Percentiles rank a stretch among this genome's conserved stretches.
phyloP scores from a whole-genome alignment of 2,113 vertebrate genomes.

The Entosphenus tridentatus region DNA sequence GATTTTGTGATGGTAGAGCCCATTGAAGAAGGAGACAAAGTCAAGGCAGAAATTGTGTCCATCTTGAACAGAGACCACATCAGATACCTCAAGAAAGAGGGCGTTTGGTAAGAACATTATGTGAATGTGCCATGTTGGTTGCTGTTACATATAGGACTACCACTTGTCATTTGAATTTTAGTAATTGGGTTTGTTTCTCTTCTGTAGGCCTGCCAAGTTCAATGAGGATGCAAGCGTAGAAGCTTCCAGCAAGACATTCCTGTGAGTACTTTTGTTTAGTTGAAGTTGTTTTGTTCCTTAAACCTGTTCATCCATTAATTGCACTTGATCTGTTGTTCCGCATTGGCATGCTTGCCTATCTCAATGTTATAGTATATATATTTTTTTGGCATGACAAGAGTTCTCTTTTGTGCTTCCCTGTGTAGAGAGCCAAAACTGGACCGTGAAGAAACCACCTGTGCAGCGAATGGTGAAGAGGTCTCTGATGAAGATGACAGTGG shows the following conservation, averaged over 20 bases:
- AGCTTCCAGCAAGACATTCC: background rate
- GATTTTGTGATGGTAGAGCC: slow-evolving; percentile 68
- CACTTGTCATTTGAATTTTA: background rate
- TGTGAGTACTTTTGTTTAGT: background rate
- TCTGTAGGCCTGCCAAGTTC: background rate
- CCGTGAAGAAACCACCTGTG: background rate
- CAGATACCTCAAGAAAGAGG: slow-evolving; percentile 34
- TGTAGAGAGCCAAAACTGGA: background rate
- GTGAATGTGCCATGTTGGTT: background rate
- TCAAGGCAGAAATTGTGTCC: slow-evolving; percentile 56
- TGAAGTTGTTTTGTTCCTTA: background rate
- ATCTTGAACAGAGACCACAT: slow-evolving; percentile 62
- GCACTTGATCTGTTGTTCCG: too few relatives aligned
- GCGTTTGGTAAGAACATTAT: slow-evolving; percentile 31
- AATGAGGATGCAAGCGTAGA: background rate
- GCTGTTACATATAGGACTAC: background rate
- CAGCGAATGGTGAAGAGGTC: background rate
- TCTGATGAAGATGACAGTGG: background rate
- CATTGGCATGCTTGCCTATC: too few relatives aligned
- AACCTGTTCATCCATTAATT: background rate
- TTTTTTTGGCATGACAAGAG: too few relatives aligned
- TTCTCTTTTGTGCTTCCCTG: background rate
- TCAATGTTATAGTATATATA: too few relatives aligned
- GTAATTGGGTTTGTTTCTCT: background rate
- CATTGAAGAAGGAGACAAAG: slow-evolving; percentile 65